Evolutionary conservation across 1,140 invertebrate genomes (phyloP), one percentile per base, ranked within the genome.

Genomic region (Dryas iulia): DNA sequence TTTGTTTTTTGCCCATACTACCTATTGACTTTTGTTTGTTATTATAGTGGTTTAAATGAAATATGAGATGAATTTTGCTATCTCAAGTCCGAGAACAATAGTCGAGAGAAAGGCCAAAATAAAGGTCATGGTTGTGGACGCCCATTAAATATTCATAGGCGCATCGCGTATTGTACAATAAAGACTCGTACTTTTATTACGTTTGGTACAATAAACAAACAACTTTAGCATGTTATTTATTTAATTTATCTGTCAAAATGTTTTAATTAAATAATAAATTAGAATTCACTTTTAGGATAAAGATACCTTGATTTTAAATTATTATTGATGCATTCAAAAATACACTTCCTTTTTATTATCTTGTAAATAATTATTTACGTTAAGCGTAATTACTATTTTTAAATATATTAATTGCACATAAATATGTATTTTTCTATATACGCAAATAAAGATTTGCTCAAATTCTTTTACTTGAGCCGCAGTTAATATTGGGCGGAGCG

Each of bases 111-210:
- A 84, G 84, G 83, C 79, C 76, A 83, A 79, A 86, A 84, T 79
- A 87, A 88, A 87, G 83, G 82, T 87, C 83, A 89, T 56, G 79
- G 79, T 69, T 79, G 73, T 78, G 72, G 72, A 76, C 72, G 66
- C 73, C 72, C 76, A 83, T 83, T 86, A 85, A 80, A 85, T 83
- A 89, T 87, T 87, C 80, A 86, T 85, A 76, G 75, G 66, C 71
- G 77, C 78, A 85, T 81, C 83, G 77, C 81, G 75, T 80, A 78
- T 76, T 76, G 73, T 65, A 59, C 69, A 68, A 64, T 65, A 71
- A 64, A 61, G 52, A 30, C 47, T 53, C 59, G 26, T 63, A 79
- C 69, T 76, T 81, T 78, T 77, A 79, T 73, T 71, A 66, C 69
- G 66, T 52, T 70, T 66, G 72, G 63, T 68, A 68, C 76, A 80